Percentiles rank a stretch among this genome's conserved stretches.
phyloP scores from a whole-genome alignment of 2,888 invertebrate species.

The Tubulanus polymorphus region DNA sequence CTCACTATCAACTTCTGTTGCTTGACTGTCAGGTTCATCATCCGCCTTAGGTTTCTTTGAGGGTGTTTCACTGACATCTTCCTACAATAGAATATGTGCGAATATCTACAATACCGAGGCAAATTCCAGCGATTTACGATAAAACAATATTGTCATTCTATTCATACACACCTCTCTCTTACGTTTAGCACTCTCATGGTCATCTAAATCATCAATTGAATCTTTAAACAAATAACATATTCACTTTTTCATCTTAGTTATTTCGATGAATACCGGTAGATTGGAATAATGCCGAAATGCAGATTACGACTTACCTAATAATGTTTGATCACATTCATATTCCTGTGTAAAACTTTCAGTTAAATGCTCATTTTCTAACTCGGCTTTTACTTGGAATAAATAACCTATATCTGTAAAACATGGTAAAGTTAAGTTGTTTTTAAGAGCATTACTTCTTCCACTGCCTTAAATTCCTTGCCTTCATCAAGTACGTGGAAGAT shows the following conservation, averaged over 20 bases:
- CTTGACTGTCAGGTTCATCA: too few relatives aligned
- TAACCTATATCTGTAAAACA: constrained; percentile 34
- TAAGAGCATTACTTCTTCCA: too few relatives aligned
- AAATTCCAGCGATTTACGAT: constrained; percentile 45
- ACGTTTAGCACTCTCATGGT: neutral
- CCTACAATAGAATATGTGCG: too few relatives aligned
- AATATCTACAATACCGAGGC: constrained; percentile 50
- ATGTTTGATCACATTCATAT: constrained; percentile 7
- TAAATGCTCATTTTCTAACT: constrained; percentile 26
- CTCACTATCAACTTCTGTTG: too few relatives aligned
- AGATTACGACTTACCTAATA: neutral
- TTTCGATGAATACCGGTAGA: neutral
- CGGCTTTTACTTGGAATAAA: constrained; percentile 36
- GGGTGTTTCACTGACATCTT: too few relatives aligned
- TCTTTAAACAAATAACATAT: neutral
- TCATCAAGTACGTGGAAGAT: too few relatives aligned
- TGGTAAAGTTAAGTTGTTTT: neutral
- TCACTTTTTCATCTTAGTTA: neutral
- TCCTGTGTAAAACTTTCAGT: constrained; percentile 19
- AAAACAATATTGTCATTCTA: constrained; percentile 41
- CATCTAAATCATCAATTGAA: neutral
- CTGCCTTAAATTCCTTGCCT: too few relatives aligned
- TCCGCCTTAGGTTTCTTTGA: too few relatives aligned
- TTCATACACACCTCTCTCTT: neutral
- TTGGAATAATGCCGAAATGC: neutral